These are phyloP conservation scores for Dissostichus mawsoni DNA, from an alignment of 2,113 vertebrate species.

Conservation along the genomic window DNA sequence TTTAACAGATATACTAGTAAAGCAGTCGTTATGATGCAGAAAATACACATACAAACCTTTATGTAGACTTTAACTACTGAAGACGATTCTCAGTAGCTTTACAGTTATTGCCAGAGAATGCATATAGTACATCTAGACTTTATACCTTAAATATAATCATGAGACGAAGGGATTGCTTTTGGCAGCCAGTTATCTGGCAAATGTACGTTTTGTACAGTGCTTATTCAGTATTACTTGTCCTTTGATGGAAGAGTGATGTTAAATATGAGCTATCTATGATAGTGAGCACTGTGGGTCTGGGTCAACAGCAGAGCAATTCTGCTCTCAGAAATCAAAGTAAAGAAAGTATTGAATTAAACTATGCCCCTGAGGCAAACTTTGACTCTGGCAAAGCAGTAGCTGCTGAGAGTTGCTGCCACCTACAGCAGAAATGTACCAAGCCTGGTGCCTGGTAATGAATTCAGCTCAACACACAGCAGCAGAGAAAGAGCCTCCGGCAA, in stretches of 20 bases:
- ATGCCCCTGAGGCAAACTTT: slow-evolving; percentile 66
- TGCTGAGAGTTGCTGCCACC: slow-evolving; percentile 74
- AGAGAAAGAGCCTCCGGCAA: slow-evolving; percentile 71
- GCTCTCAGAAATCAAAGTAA: slow-evolving; percentile 61
- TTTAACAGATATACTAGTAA: too few species aligned
- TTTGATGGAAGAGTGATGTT: slow-evolving; percentile 39
- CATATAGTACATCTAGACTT: background rate
- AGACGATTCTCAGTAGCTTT: background rate
- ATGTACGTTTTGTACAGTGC: background rate
- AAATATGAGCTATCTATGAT: slow-evolving; percentile 30
- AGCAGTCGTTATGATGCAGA: too few species aligned
- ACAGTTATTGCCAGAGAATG: background rate
- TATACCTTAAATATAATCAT: slow-evolving; percentile 17
- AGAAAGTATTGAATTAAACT: slow-evolving; percentile 58
- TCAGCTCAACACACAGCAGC: slow-evolving; percentile 61
- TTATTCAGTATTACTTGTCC: background rate
- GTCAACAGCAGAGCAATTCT: slow-evolving; percentile 57
- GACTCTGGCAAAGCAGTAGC: slow-evolving; percentile 42
- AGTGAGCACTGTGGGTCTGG: slow-evolving; percentile 24
- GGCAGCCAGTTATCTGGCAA: background rate
- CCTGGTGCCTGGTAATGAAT: slow-evolving; percentile 67
- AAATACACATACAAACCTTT: too few species aligned
- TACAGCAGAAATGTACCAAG: slow-evolving; percentile 68
- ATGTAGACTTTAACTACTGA: background rate
- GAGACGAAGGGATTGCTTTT: slow-evolving; percentile 19